These are phyloP conservation scores for Globodera ellingtonae DNA, from an alignment of 1,140 invertebrate genomes.

Conservation along the genomic window DNA sequence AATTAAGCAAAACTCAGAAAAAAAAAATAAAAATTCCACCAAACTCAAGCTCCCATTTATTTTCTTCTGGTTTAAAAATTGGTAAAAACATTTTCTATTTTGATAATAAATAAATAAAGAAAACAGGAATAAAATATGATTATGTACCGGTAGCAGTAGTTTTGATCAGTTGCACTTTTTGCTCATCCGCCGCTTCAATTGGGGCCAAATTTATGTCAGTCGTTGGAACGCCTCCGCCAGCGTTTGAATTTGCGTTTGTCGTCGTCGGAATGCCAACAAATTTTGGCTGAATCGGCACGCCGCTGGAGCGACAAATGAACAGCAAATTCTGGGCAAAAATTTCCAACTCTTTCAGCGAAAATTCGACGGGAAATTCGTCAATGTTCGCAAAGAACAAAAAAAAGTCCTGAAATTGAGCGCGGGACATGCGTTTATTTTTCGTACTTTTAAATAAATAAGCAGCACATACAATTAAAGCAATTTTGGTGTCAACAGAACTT, in stretches of 20 bases:
- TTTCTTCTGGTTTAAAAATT: too few species aligned
- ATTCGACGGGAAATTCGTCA: conserved; percentile 10
- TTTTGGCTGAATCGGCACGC: not conserved
- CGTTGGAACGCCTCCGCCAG: not conserved
- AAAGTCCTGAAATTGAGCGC: conserved; percentile 8
- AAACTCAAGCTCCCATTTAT: too few species aligned
- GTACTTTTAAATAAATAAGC: not conserved
- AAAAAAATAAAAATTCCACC: too few species aligned
- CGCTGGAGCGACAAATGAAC: not conserved
- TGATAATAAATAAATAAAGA: not conserved
- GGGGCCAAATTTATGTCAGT: not conserved
- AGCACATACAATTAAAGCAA: conserved; percentile 22
- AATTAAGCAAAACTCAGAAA: too few species aligned
- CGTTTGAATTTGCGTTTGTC: not conserved
- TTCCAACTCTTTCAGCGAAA: conserved; percentile 11
- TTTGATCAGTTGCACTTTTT: not conserved
- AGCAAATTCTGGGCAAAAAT: conserved; percentile 21
- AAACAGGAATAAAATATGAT: not conserved
- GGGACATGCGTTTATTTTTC: not conserved
- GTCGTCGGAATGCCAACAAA: not conserved
- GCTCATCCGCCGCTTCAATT: not conserved
- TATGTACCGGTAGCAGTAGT: not conserved
- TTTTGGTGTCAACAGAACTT: conserved; percentile 15
- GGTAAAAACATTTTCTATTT: too few species aligned
- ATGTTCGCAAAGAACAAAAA: conserved; percentile 25